Percentiles rank a stretch among this genome's conserved stretches.
These are phyloP conservation scores for Eupristina koningsbergeri DNA, from an alignment of 1,140 invertebrate species.

Conservation along the genomic window DNA sequence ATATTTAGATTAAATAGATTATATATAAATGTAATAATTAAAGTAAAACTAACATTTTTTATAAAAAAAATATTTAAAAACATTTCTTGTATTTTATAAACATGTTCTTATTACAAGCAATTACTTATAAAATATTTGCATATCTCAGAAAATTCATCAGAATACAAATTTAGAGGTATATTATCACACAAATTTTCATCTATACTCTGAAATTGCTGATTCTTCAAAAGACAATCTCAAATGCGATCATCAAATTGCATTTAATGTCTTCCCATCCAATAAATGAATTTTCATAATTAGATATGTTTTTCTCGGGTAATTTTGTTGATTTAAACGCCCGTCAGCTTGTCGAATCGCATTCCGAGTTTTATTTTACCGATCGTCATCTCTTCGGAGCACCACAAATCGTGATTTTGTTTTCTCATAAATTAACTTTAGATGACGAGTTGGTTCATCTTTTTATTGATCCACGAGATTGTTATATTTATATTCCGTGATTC, in stretches of 20 bases:
- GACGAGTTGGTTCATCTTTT: not conserved
- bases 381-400: not conserved
- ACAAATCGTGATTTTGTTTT: conserved; percentile 5
- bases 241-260: no score
- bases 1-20: no score
- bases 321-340: no score
- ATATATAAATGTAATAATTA: no score
- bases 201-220: not conserved
- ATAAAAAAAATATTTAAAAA: no score
- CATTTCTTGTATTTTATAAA: no score
- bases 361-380: not conserved
- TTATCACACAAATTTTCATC: not conserved
- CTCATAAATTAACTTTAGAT: not conserved
- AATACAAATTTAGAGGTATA: not conserved
- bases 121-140: not conserved
- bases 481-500: not conserved
- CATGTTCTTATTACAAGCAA: not conserved
- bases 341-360: no score
- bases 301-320: no score
- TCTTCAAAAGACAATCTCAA: not conserved
- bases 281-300: no score
- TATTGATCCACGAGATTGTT: not conserved
- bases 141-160: not conserved
- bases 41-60: no score
- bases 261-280: no score